phyloP scores from a whole-genome alignment of 2,797 vertebrate species.

The Leptatherina wallacei region DNA sequence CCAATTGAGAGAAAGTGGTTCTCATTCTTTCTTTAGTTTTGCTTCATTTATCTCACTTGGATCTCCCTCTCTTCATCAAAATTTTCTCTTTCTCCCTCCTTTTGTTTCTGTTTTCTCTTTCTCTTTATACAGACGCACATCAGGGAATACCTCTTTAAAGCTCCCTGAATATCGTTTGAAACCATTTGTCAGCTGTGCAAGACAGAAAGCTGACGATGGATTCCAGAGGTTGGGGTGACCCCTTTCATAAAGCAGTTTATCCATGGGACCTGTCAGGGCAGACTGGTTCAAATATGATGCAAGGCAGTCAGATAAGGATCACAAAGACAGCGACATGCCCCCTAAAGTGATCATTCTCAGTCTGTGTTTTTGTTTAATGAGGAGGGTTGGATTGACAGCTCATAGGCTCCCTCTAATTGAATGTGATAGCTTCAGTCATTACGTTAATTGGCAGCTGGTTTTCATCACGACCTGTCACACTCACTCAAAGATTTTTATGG shows the following conservation, averaged over 20 bases:
- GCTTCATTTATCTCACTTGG: constrained; percentile 62
- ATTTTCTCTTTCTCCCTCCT: neutral
- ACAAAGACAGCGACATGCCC: constrained; percentile 73
- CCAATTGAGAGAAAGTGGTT: constrained; percentile 62
- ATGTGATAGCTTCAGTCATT: constrained; percentile 80
- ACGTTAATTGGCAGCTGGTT: constrained; percentile 82
- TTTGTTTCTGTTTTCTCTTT: constrained; percentile 25
- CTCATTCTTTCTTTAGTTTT: constrained; percentile 63
- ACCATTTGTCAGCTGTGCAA: constrained; percentile 75
- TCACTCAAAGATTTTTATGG: constrained; percentile 67
- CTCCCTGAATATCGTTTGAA: constrained; percentile 60
- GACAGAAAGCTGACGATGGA: constrained; percentile 76
- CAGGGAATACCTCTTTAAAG: constrained; percentile 58
- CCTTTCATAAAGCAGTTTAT: constrained; percentile 74
- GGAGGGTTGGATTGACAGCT: constrained; percentile 68
- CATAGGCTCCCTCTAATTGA: constrained; percentile 71
- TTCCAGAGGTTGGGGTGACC: constrained; percentile 77
- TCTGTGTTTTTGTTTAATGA: constrained; percentile 73
- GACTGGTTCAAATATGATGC: constrained; percentile 68
- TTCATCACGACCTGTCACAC: constrained; percentile 69
- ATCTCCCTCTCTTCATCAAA: constrained; percentile 38
- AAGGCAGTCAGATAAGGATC: constrained; percentile 78
- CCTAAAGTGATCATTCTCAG: constrained; percentile 64
- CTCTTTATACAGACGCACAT: constrained; percentile 33
- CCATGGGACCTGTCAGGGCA: constrained; percentile 72